Conservation (phyloP, 2,113 vertebrate genomes). For the Motacilla alba region DNA sequence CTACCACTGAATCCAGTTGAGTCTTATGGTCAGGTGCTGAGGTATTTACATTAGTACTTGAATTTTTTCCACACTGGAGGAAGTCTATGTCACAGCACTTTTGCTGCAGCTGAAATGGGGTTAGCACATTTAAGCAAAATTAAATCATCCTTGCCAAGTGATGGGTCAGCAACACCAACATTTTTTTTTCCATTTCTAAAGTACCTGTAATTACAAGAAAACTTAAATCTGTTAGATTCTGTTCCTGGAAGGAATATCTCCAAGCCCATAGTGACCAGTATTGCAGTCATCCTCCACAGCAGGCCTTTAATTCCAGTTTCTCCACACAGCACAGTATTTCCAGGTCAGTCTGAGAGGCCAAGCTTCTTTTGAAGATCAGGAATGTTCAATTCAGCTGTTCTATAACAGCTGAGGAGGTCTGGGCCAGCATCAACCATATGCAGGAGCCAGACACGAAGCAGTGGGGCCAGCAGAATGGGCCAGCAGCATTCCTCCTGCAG, state of each 20-base stretch:
- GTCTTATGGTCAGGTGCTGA: background rate
- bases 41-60: background rate
- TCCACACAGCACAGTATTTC: rapidly evolving
- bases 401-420: background rate
- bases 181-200: background rate
- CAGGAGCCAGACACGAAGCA: background rate
- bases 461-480: background rate
- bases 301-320: background rate
- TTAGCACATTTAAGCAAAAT: background rate
- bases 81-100: background rate
- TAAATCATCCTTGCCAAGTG: background rate
- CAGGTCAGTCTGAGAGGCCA: background rate
- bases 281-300: background rate
- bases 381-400: background rate
- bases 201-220: background rate
- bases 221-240: background rate
- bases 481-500: background rate
- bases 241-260: background rate
- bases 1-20: background rate
- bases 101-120: background rate
- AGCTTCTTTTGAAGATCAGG: background rate
- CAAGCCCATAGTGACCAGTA: background rate
- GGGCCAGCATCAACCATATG: background rate
- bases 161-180: background rate
- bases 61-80: background rate